Percentiles rank a stretch among this genome's conserved stretches.
These are phyloP conservation scores for Choloepus didactylus DNA, from an alignment of 2,797 vertebrate genomes.

Conservation along the genomic window DNA sequence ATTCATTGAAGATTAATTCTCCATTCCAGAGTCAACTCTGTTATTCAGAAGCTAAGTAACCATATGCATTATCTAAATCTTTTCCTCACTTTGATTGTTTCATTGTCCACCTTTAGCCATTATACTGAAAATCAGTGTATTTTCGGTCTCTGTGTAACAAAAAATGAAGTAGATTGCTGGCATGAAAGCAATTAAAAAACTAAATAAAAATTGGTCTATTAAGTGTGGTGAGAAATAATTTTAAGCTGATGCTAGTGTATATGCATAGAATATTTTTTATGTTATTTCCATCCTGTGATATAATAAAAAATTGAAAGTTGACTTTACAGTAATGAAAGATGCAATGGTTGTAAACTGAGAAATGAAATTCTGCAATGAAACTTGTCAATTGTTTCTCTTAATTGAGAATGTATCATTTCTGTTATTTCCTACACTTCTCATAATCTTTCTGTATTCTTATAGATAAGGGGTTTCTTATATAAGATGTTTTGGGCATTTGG, in stretches of 20 bases:
- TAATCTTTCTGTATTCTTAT: constrained; percentile 80
- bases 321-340: constrained; percentile 42
- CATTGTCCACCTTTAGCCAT: neutral
- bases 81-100: neutral
- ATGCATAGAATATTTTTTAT: constrained; percentile 63
- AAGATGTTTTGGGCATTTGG: constrained; percentile 69
- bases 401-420: constrained; percentile 60
- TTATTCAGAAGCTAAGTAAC: constrained; percentile 42
- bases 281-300: neutral
- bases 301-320: constrained; percentile 31
- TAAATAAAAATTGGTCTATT: constrained; percentile 46
- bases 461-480: constrained; percentile 72
- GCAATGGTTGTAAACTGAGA: neutral
- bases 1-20: constrained; percentile 29
- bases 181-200: constrained; percentile 10
- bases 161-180: constrained; percentile 31
- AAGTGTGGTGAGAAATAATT: constrained; percentile 54
- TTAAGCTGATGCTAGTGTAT: constrained; percentile 20
- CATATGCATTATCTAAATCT: constrained; percentile 2
- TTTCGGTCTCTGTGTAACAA: neutral
- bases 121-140: constrained; percentile 1
- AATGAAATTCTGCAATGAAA: constrained; percentile 55
- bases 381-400: constrained; percentile 35
- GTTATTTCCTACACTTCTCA: constrained; percentile 45
- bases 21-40: neutral